phyloP scores from a whole-genome alignment of 2,797 vertebrate species.

The Parauchenoglanis ngamensis region DNA sequence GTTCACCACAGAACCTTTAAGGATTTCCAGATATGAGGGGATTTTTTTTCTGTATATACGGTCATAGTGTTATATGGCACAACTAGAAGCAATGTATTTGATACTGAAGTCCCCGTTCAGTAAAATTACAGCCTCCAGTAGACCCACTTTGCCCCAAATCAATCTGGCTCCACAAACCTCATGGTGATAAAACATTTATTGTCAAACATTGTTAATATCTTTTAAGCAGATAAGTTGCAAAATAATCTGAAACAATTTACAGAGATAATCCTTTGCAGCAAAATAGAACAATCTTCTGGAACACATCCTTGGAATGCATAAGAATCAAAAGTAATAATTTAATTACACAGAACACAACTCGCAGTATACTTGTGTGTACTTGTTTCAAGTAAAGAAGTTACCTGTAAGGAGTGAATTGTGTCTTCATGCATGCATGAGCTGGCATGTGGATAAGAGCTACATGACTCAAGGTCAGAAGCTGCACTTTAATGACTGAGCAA shows the following conservation, averaged over 20 bases:
- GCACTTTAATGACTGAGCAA: constrained; percentile 24
- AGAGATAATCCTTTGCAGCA: constrained; percentile 58
- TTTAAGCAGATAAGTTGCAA: constrained; percentile 58
- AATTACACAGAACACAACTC: constrained; percentile 54
- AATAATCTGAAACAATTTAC: constrained; percentile 58
- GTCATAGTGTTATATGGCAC: neutral
- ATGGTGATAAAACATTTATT: constrained; percentile 67
- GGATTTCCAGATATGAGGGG: neutral
- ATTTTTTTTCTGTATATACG: neutral
- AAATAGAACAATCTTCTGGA: constrained; percentile 62
- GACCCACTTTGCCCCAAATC: neutral
- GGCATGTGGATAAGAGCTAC: constrained; percentile 23
- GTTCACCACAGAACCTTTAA: neutral
- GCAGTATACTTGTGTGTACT: constrained; percentile 16
- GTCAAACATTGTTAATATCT: constrained; percentile 64
- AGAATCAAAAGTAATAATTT: constrained; percentile 60
- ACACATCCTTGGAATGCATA: constrained; percentile 57
- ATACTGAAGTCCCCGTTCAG: neutral
- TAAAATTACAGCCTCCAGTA: neutral
- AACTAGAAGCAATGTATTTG: too few species aligned
- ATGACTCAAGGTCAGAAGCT: constrained; percentile 16
- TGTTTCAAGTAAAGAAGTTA: constrained; percentile 57
- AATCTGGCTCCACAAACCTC: constrained; percentile 17
- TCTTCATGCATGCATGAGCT: constrained; percentile 45
- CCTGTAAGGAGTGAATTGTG: constrained; percentile 40